Conservation (phyloP, 2,888 invertebrate genomes). For the Myathropa florea region DNA sequence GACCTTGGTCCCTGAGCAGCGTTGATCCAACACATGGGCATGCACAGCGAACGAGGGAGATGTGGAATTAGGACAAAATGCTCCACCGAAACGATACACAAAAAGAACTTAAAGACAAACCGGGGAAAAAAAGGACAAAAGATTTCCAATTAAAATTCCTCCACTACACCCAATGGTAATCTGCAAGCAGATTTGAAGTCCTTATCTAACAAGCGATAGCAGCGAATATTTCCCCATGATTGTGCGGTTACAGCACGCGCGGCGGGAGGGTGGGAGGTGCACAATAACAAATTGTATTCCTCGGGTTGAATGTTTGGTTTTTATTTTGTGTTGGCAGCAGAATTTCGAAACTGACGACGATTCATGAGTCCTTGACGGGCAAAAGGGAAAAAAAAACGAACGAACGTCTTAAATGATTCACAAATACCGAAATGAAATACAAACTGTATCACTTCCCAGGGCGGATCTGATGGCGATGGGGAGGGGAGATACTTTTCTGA, state of each 20-base stretch:
- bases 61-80: constrained; percentile 57
- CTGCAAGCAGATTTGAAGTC: constrained; percentile 68
- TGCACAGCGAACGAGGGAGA: not conserved
- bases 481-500: constrained; percentile 3
- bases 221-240: constrained; percentile 50
- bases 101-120: not conserved
- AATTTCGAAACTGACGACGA: not conserved
- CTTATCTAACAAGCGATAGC: constrained; percentile 56
- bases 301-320: constrained; percentile 1
- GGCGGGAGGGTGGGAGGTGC: not conserved
- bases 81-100: not conserved
- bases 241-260: constrained; percentile 41
- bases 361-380: not conserved
- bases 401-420: constrained; percentile 54
- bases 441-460: constrained; percentile 16
- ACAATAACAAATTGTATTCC: constrained; percentile 45
- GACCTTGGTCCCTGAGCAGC: not conserved
- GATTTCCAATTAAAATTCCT: constrained; percentile 70
- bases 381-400: constrained; percentile 5
- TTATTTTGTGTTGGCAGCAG: not conserved
- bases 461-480: not conserved
- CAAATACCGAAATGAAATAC: constrained; percentile 55
- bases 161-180: constrained; percentile 66
- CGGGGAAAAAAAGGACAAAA: constrained; percentile 54
- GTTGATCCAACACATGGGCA: constrained; percentile 1